phyloP scores from a whole-genome alignment of 2,113 vertebrate genomes.

The Camelus dromedarius region DNA sequence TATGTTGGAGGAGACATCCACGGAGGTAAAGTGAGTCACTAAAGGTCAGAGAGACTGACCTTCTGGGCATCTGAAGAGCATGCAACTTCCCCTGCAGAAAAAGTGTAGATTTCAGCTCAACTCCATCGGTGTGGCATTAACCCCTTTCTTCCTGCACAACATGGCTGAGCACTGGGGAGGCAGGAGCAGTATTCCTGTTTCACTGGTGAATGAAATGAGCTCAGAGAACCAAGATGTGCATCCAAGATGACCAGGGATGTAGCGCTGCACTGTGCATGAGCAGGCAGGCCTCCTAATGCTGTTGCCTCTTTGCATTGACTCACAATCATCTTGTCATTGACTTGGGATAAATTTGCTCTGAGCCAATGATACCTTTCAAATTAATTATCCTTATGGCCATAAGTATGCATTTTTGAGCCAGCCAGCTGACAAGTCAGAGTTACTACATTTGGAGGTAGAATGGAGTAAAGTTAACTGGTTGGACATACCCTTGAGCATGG shows the following conservation, averaged over 20 bases:
- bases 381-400: neutral
- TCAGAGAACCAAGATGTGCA: neutral
- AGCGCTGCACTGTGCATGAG: neutral
- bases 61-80: neutral
- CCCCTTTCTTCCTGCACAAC: neutral
- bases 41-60: neutral
- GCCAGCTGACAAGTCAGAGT: neutral
- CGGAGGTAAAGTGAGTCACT: neutral
- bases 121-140: neutral
- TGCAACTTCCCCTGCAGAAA: neutral
- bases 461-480: neutral
- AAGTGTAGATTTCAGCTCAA: neutral
- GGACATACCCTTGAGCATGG: neutral
- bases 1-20: neutral
- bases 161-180: neutral
- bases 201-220: neutral
- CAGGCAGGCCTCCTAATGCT: neutral
- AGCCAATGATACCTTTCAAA: neutral
- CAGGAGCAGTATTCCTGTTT: neutral
- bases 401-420: neutral
- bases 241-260: neutral
- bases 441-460: neutral
- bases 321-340: neutral
- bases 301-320: neutral
- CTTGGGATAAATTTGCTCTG: neutral